phyloP scores from a whole-genome alignment of 2,113 vertebrate species.

The Myocastor coypus region DNA sequence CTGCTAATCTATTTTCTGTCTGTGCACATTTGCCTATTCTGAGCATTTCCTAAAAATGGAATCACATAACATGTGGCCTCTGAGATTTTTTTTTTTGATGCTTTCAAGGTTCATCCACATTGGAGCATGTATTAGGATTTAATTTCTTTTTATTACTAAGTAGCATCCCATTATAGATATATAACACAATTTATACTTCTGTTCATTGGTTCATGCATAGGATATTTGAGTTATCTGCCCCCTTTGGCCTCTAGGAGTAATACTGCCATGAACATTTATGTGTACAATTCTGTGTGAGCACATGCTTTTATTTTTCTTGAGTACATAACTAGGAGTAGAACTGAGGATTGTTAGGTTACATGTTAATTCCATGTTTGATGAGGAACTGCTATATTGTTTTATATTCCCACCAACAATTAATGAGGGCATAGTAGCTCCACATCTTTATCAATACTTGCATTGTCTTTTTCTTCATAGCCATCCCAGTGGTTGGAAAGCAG shows the following conservation, averaged over 20 bases:
- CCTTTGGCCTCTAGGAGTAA: neutral
- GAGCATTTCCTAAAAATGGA: neutral
- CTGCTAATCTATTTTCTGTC: neutral
- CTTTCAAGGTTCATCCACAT: neutral
- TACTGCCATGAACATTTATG: neutral
- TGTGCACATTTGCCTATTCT: neutral
- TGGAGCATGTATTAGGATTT: neutral
- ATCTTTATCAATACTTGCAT: neutral
- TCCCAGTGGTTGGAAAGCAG: neutral
- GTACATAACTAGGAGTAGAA: neutral
- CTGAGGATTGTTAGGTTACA: neutral
- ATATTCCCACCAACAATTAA: neutral
- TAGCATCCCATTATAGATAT: neutral
- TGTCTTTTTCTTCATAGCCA: neutral
- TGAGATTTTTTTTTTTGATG: neutral
- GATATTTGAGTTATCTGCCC: neutral
- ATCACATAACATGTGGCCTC: neutral
- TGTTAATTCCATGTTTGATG: neutral
- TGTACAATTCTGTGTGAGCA: neutral
- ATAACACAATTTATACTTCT: neutral
- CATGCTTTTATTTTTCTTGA: neutral
- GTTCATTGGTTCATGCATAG: neutral
- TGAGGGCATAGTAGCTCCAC: neutral
- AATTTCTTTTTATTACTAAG: neutral
- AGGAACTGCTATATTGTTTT: neutral